Conservation (phyloP, 2,888 invertebrate genomes). For the Tryphoninae sp. region DNA sequence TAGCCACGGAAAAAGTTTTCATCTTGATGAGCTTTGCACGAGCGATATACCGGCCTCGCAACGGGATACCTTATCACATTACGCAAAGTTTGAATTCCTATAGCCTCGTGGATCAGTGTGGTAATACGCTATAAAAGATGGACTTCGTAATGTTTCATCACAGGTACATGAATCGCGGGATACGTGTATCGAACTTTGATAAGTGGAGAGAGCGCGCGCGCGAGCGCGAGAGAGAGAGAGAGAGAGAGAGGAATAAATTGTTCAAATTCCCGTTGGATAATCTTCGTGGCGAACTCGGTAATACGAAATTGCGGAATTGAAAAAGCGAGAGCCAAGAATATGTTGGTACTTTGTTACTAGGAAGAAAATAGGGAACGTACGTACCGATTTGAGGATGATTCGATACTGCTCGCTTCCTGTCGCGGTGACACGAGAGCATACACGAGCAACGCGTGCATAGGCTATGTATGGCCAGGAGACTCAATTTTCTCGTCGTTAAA, state of each 20-base stretch:
- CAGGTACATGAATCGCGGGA: no score
- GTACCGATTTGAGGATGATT: slow-evolving; percentile 1
- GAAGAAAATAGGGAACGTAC: slow-evolving; percentile 8
- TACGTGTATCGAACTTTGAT: neutral
- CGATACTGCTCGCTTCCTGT: slow-evolving; percentile 22
- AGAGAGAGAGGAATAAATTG: neutral
- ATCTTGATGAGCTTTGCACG: slow-evolving; percentile 17
- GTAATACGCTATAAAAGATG: no score
- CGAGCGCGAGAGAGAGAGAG: neutral
- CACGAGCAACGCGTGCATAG: slow-evolving; percentile 38
- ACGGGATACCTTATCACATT: neutral
- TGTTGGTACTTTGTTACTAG: no score
- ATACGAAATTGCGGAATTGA: slow-evolving; percentile 33
- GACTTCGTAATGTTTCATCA: no score
- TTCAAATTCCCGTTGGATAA: slow-evolving; percentile 33
- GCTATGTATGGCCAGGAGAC: slow-evolving; percentile 63
- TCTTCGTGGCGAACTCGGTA: slow-evolving; percentile 41
- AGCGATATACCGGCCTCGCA: neutral
- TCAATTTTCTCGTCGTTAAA: slow-evolving; percentile 72
- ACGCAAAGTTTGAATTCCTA: neutral
- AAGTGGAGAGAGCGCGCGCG: neutral
- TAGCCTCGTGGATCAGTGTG: no score
- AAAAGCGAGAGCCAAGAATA: slow-evolving; percentile 29
- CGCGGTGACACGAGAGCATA: slow-evolving; percentile 17
- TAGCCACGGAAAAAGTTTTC: slow-evolving; percentile 31